Percentiles rank a stretch among this genome's conserved stretches.
phyloP scores from a whole-genome alignment of 2,888 invertebrate genomes.

The Clostera curtula region DNA sequence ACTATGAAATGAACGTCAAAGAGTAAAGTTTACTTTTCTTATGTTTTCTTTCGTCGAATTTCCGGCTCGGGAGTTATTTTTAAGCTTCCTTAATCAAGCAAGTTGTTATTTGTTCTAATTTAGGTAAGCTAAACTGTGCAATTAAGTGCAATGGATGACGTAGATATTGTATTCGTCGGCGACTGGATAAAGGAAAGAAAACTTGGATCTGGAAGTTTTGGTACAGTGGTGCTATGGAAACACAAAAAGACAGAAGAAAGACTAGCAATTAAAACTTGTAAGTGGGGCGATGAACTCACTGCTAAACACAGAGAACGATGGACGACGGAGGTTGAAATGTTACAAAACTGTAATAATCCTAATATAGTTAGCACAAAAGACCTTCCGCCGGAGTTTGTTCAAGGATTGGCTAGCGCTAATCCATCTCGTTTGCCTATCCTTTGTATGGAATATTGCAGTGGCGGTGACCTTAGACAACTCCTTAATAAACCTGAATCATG shows the following conservation, averaged over 20 bases:
- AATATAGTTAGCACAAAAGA: constrained; percentile 84
- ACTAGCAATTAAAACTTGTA: constrained; percentile 87
- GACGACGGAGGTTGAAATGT: constrained; percentile 87
- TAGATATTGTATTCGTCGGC: constrained; percentile 64
- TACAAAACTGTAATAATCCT: constrained; percentile 79
- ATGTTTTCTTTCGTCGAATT: too few species aligned
- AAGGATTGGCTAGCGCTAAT: constrained; percentile 65
- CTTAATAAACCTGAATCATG: constrained; percentile 82
- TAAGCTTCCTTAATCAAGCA: too few species aligned
- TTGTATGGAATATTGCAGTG: constrained; percentile 94
- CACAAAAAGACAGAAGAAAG: constrained; percentile 74
- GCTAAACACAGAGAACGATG: constrained; percentile 83
- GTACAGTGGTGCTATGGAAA: constrained; percentile 81
- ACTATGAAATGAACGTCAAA: too few species aligned
- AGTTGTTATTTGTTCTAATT: too few species aligned
- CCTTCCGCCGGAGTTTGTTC: constrained; percentile 67
- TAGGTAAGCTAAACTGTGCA: too few species aligned
- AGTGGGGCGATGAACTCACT: constrained; percentile 77
- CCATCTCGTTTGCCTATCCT: constrained; percentile 81
- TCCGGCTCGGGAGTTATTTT: too few species aligned
- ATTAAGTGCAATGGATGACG: constrained; percentile 72
- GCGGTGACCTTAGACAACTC: constrained; percentile 86
- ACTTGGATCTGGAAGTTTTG: constrained; percentile 84
- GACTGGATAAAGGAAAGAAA: constrained; percentile 77
- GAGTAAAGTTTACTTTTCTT: too few species aligned